Evolutionary conservation across 2,113 vertebrate species (phyloP), one percentile per base, ranked within the genome.

Genomic region (Syrmaticus mikado): DNA sequence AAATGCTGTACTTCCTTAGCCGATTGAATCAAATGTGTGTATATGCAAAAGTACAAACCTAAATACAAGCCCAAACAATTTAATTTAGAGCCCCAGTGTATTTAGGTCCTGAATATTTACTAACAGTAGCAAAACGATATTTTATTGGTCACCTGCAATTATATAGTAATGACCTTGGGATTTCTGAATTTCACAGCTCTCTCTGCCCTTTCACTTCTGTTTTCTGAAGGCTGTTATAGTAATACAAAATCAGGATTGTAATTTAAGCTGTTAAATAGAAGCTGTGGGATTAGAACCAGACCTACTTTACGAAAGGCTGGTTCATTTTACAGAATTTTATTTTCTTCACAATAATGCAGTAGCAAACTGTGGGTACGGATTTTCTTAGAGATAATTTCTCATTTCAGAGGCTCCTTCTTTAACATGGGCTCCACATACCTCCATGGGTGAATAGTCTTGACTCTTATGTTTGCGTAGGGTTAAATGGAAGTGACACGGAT

Each of bases 221-320:
- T 89, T 55, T 74, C 46, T 32, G 11, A 21, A 60, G 28, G 46
- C 66, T 72, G 27, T 78, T 84, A 79, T 22, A 66, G 64, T 92
- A 85, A 67, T 50, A 48, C 36, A 87, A 92, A 79, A 86, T 82
- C 52, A 57, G n/a, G 78, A 72, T 53, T 85, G 30, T 78, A 89
- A 88, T 84, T 70, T 28, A 79, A 82, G 24, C 8, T 40, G 17
- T 86, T 73, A 62, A 8, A 34, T 72, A 84, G 89, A 81, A 72
- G 24, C 14, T 12, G 28, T 7, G 58, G 62, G 30, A 22, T 41
- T 66, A 46, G 52, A 86, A 84, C n/a, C 75, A 61, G 28, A 40
- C 17, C 61, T 68, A 4, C n/a, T 90, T 65, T 45, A 83, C 28
- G 74, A 73, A 85, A 70, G 25, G 4, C 1, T 2, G 2, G 4